A percentile compares a stretch with the other conserved stretches of the same genome.
These are phyloP conservation scores for Elysia chlorotica DNA, from an alignment of 1,140 invertebrate genomes.

Conservation along the genomic window DNA sequence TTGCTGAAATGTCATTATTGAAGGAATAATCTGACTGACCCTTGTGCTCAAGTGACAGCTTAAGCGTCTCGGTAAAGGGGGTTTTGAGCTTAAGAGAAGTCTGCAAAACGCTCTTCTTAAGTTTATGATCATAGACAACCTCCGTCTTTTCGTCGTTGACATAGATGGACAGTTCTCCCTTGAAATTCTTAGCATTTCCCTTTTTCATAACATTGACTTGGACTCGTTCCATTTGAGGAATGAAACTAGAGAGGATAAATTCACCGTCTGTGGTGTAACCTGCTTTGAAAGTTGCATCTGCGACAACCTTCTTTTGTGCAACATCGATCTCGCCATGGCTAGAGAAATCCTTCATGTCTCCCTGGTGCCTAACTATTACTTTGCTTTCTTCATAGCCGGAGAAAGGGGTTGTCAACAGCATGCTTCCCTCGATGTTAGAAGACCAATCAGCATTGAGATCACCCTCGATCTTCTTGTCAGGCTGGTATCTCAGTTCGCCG, in stretches of 20 bases:
- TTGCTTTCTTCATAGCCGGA: conserved; percentile 10
- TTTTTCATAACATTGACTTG: conserved; percentile 6
- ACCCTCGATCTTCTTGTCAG: conserved; percentile 7
- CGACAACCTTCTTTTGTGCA: not conserved
- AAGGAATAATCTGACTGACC: not conserved
- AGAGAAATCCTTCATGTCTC: conserved; percentile 13
- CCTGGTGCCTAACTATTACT: conserved; percentile 7
- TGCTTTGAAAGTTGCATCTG: not conserved
- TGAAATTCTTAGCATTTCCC: conserved; percentile 14
- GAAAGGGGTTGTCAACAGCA: conserved; percentile 19
- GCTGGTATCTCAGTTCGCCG: conserved; percentile 14
- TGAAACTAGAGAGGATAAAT: not conserved
- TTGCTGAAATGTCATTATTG: conserved; percentile 2
- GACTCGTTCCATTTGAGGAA: not conserved
- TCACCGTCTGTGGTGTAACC: not conserved
- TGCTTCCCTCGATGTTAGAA: conserved; percentile 9
- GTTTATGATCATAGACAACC: conserved; percentile 3
- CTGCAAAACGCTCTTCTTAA: not conserved
- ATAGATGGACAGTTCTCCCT: not conserved
- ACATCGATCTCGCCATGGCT: conserved; percentile 14
- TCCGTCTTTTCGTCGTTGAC: conserved; percentile 9
- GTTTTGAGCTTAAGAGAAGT: conserved; percentile 1
- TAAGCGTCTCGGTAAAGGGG: conserved; percentile 10
- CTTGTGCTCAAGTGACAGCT: conserved; percentile 10
- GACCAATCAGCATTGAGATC: conserved; percentile 14